phyloP scores from a whole-genome alignment of 2,797 vertebrate species.

The Pseudomugil gertrudae region DNA sequence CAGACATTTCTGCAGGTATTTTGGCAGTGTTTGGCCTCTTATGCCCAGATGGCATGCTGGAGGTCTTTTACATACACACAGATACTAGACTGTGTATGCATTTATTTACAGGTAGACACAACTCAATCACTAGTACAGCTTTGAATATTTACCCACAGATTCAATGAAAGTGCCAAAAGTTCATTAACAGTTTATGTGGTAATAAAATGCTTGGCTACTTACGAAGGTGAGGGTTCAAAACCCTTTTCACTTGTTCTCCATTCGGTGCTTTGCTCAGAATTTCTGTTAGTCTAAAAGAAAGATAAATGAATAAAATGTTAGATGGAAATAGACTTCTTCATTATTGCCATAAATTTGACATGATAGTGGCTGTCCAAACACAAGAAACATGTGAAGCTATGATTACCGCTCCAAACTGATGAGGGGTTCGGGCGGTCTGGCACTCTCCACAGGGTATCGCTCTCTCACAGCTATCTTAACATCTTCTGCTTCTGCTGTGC shows the following conservation, averaged over 20 bases:
- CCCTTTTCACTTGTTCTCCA: constrained; percentile 91
- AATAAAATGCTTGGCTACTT: constrained; percentile 71
- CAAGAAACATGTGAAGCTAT: neutral
- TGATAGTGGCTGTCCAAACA: neutral
- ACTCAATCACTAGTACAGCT: neutral
- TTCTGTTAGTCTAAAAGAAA: constrained; percentile 85
- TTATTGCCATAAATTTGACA: neutral
- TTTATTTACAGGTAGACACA: neutral
- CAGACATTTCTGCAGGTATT: neutral
- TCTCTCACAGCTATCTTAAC: constrained; percentile 95
- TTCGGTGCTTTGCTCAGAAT: constrained; percentile 83
- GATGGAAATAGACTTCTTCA: neutral
- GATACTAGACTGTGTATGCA: neutral
- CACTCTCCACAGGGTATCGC: constrained; percentile 89
- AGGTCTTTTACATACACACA: too few relatives aligned
- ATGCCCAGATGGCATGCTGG: too few relatives aligned
- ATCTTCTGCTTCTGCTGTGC: constrained; percentile 90
- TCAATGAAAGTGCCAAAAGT: neutral
- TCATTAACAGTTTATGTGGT: too few relatives aligned
- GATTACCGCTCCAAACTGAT: constrained; percentile 87
- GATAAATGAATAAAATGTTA: constrained; percentile 4
- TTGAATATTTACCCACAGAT: neutral
- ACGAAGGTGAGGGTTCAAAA: constrained; percentile 94
- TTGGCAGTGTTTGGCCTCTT: too few relatives aligned
- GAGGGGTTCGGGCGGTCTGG: constrained; percentile 84